Evolutionary conservation across 2,888 invertebrate genomes (phyloP).

Genomic region (Andrena fulva): DNA sequence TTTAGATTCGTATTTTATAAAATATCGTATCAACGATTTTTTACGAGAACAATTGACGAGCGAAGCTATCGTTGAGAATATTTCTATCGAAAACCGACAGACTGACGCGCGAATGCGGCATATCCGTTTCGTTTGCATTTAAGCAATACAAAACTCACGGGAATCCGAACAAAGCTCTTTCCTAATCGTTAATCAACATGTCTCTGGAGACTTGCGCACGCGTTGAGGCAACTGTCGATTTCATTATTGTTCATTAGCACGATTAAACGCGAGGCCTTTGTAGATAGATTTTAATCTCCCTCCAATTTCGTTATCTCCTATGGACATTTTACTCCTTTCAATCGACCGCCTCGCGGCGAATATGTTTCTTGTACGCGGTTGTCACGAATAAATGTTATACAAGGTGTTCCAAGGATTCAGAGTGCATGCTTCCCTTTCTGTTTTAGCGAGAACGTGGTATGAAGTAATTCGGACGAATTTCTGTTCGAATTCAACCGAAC

Average conservation of each 20-base stretch:
- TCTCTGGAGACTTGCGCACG: slow-evolving; percentile 44
- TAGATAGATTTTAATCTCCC: slow-evolving; percentile 78
- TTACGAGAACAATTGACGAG: slow-evolving; percentile 15
- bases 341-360: slow-evolving; percentile 23
- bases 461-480: background rate
- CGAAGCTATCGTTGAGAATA: slow-evolving; percentile 29
- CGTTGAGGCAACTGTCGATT: slow-evolving; percentile 40
- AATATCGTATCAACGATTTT: slow-evolving; percentile 33
- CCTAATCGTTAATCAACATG: slow-evolving; percentile 34
- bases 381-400: slow-evolving; percentile 43
- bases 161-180: slow-evolving; percentile 30
- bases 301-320: slow-evolving; percentile 43
- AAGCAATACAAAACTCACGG: slow-evolving; percentile 24
- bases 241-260: slow-evolving; percentile 58
- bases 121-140: slow-evolving; percentile 51
- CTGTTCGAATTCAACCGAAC: background rate
- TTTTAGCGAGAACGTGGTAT: background rate
- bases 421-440: background rate
- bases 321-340: slow-evolving; percentile 20
- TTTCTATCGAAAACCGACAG: slow-evolving; percentile 44
- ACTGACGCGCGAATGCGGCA: slow-evolving; percentile 43
- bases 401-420: slow-evolving; percentile 37
- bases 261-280: slow-evolving; percentile 77
- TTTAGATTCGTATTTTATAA: slow-evolving; percentile 33
- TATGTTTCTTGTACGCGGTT: slow-evolving; percentile 32